Percentiles rank a stretch among this genome's conserved stretches.
Evolutionary conservation across 2,113 vertebrate species (phyloP).

Genomic region (Laterallus jamaicensis): DNA sequence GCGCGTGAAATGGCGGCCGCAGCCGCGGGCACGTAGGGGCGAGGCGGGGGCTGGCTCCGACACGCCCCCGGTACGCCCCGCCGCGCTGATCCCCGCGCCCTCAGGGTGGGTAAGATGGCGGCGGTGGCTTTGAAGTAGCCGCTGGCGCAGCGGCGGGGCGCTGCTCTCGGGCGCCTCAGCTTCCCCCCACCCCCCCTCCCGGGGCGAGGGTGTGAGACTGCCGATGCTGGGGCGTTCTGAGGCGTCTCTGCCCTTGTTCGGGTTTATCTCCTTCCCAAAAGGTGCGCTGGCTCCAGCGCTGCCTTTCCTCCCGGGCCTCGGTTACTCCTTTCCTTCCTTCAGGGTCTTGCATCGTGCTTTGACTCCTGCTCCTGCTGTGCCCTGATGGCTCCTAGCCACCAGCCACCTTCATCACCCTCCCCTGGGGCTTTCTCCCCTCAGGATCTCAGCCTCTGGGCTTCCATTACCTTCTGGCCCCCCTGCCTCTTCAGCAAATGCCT

Average conservation of each 20-base stretch:
- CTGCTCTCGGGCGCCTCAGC: no score
- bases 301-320: neutral
- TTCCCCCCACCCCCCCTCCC: no score
- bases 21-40: no score
- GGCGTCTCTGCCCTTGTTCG: no score
- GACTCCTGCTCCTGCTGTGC: no score
- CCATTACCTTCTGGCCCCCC: neutral
- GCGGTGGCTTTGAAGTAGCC: no score
- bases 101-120: neutral
- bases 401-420: accelerated
- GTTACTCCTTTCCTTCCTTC: neutral
- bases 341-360: accelerated
- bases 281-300: accelerated
- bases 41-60: neutral
- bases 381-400: accelerated
- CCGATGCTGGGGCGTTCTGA: accelerated
- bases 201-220: neutral
- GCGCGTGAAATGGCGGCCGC: neutral
- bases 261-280: accelerated
- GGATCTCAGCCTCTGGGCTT: neutral
- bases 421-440: neutral
- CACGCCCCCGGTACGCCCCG: neutral
- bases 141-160: no score
- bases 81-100: neutral
- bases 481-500: accelerated